Percentiles rank a stretch among this genome's conserved stretches.
These are phyloP conservation scores for Blennius ocellaris DNA, from an alignment of 2,113 vertebrate species.

Conservation along the genomic window DNA sequence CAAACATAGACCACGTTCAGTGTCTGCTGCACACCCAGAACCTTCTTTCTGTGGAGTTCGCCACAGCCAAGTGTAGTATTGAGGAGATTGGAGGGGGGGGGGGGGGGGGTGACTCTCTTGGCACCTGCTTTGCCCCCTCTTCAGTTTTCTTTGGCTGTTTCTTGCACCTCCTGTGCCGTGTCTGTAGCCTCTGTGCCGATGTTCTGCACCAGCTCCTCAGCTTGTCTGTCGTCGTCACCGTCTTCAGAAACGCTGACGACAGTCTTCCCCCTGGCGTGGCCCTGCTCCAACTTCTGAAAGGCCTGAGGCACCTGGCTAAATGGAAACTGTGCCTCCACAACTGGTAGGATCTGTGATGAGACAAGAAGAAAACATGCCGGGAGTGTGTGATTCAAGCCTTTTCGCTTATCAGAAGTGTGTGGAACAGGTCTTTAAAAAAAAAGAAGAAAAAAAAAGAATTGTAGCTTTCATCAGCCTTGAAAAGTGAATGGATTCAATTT, in stretches of 20 bases:
- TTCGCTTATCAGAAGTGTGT: neutral
- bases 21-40: neutral
- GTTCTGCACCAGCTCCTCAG: constrained; percentile 31
- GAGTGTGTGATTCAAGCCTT: neutral
- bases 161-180: constrained; percentile 17
- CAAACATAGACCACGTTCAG: neutral
- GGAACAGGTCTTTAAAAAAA: neutral
- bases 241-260: constrained; percentile 85
- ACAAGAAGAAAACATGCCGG: constrained; percentile 1
- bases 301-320: constrained; percentile 92
- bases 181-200: constrained; percentile 9
- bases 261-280: constrained; percentile 93
- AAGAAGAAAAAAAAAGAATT: constrained; percentile 1
- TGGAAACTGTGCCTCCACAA: constrained; percentile 89
- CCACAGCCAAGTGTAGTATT: constrained; percentile 1
- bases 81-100: constrained; percentile 13
- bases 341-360: constrained; percentile 87
- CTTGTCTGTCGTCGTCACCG: constrained; percentile 50
- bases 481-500: neutral
- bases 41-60: constrained; percentile 7
- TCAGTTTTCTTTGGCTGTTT: constrained; percentile 39
- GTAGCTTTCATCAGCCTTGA: neutral
- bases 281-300: constrained; percentile 90
- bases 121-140: neutral
- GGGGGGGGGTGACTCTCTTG: constrained; percentile 1